Evolutionary conservation across 2,113 vertebrate species (phyloP).

Genomic region (Neogobius melanostomus): DNA sequence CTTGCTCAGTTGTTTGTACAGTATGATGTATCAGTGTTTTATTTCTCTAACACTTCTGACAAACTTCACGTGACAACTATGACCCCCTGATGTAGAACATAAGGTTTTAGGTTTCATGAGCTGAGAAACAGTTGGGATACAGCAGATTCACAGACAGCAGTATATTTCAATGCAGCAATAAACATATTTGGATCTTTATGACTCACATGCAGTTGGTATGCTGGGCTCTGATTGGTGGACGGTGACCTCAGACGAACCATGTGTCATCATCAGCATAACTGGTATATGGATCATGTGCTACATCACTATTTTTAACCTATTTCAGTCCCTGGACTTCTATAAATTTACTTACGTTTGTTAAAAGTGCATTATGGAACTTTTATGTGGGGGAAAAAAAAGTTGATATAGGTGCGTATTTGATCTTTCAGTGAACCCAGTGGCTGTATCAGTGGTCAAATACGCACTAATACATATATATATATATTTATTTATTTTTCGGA

Average conservation of each 20-base stretch:
- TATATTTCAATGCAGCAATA: not conserved
- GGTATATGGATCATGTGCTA: not conserved
- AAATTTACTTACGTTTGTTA: too few relatives aligned
- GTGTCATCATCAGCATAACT: not conserved
- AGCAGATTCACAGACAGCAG: not conserved
- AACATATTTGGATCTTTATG: not conserved
- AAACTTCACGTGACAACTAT: too few relatives aligned
- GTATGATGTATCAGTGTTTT: too few relatives aligned
- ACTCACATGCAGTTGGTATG: not conserved
- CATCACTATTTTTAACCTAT: not conserved
- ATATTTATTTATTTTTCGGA: too few relatives aligned
- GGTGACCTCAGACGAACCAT: constrained; percentile 22
- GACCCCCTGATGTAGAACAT: not conserved
- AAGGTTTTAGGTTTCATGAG: not conserved
- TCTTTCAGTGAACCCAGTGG: too few relatives aligned
- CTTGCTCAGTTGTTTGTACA: too few relatives aligned
- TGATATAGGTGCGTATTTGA: too few relatives aligned
- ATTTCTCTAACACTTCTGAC: too few relatives aligned
- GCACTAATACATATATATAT: too few relatives aligned
- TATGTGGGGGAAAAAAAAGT: too few relatives aligned
- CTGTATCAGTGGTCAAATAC: too few relatives aligned
- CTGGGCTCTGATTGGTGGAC: constrained; percentile 19
- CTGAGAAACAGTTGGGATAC: not conserved
- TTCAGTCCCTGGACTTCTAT: not conserved
- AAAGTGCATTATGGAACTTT: too few relatives aligned